phyloP scores from a whole-genome alignment of 2,888 invertebrate genomes.

The Pseudoips prasinana region DNA sequence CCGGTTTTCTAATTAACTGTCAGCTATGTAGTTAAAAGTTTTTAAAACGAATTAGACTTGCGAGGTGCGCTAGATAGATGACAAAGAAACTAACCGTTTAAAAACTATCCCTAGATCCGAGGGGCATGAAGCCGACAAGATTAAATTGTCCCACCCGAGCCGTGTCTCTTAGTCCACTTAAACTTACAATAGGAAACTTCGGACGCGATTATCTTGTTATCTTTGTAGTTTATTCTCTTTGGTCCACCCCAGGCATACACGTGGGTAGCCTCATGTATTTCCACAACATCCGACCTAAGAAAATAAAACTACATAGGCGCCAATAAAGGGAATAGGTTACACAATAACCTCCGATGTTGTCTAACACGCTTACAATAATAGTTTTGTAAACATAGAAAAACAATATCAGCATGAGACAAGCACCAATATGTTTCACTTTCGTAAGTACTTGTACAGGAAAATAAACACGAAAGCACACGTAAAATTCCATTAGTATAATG shows the following conservation, averaged over 20 bases:
- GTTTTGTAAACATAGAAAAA: slow-evolving; percentile 19
- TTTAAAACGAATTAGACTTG: slow-evolving; percentile 51
- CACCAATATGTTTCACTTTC: slow-evolving; percentile 15
- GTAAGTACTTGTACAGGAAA: slow-evolving; percentile 17
- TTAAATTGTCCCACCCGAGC: slow-evolving; percentile 68
- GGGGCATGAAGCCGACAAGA: slow-evolving; percentile 60
- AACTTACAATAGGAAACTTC: slow-evolving; percentile 64
- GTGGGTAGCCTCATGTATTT: slow-evolving; percentile 16
- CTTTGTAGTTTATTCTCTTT: slow-evolving; percentile 49
- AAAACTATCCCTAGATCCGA: slow-evolving; percentile 52
- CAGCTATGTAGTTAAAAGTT: slow-evolving; percentile 45
- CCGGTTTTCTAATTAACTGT: slow-evolving; percentile 36
- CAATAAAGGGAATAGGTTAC: slow-evolving; percentile 14
- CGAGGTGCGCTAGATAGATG: slow-evolving; percentile 50
- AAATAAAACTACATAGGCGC: slow-evolving; percentile 16
- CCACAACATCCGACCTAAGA: slow-evolving; percentile 13
- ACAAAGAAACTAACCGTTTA: slow-evolving; percentile 65
- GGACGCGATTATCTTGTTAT: slow-evolving; percentile 67
- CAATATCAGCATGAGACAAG: slow-evolving; percentile 14
- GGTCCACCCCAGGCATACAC: slow-evolving; percentile 25
- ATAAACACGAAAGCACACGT: no score
- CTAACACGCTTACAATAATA: slow-evolving; percentile 26
- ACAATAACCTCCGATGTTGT: slow-evolving; percentile 21
- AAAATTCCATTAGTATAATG: no score
- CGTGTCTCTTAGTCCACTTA: slow-evolving; percentile 54